These are phyloP conservation scores for Cyprinodon tularosa DNA, from an alignment of 2,113 vertebrate genomes.

Conservation along the genomic window DNA sequence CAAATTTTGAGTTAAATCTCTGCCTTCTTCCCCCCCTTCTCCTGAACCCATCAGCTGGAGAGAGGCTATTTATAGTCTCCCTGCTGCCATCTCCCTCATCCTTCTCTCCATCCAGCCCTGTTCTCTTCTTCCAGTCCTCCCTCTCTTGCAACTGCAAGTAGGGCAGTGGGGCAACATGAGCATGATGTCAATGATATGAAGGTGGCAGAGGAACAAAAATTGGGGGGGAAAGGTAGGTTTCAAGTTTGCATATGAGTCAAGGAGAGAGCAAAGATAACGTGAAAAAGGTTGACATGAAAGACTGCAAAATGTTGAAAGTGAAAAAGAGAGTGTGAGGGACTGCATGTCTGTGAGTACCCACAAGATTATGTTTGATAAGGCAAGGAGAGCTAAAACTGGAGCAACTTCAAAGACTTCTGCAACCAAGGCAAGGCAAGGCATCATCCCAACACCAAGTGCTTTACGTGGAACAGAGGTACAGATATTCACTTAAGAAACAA, in stretches of 20 bases:
- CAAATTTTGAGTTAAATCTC: slow-evolving; percentile 48
- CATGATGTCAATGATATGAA: slow-evolving; percentile 69
- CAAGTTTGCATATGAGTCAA: slow-evolving; percentile 18
- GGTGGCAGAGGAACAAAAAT: slow-evolving; percentile 40
- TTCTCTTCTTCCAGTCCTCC: slow-evolving; percentile 61
- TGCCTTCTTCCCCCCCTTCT: slow-evolving; percentile 18
- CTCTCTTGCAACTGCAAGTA: slow-evolving; percentile 74
- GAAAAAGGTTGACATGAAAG: slow-evolving; percentile 24
- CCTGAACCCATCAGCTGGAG: slow-evolving; percentile 78
- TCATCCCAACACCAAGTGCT: background rate
- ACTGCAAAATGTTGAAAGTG: slow-evolving; percentile 6
- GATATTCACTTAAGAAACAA: background rate
- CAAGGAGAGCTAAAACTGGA: slow-evolving; percentile 15
- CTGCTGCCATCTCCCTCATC: slow-evolving; percentile 72
- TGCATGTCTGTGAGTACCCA: slow-evolving; percentile 1
- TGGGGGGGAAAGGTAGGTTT: slow-evolving; percentile 44
- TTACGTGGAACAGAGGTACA: background rate
- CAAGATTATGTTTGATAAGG: slow-evolving; percentile 2
- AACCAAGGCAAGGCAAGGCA: background rate
- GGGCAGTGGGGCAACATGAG: slow-evolving; percentile 80
- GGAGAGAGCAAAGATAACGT: slow-evolving; percentile 24
- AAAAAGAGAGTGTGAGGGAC: background rate
- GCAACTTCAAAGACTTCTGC: slow-evolving; percentile 48
- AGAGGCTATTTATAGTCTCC: slow-evolving; percentile 76
- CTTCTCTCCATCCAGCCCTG: slow-evolving; percentile 63